A percentile compares a stretch with the other conserved stretches of the same genome.
Evolutionary conservation across 2,113 vertebrate genomes (phyloP).

Genomic region (Saimiri boliviensis): DNA sequence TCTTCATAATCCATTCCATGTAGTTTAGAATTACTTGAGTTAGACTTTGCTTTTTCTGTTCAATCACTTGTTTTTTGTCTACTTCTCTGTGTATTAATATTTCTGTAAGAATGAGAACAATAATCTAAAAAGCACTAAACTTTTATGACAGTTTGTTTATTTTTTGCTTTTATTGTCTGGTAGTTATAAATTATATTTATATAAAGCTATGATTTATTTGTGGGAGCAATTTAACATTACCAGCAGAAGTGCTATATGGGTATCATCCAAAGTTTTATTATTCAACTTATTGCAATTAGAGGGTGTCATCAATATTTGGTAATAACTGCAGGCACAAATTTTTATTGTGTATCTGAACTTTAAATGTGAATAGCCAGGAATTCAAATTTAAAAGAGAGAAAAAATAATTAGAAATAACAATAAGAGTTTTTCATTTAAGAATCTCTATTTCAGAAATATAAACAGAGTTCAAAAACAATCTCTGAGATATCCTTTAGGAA

Average conservation of each 20-base stretch:
- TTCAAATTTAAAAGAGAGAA: background rate
- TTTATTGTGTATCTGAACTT: background rate
- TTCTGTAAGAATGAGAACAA: background rate
- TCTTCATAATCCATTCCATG: background rate
- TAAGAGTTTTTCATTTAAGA: background rate
- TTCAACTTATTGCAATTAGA: background rate
- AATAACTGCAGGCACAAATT: background rate
- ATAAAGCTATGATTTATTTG: background rate
- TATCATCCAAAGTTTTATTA: background rate
- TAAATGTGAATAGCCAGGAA: background rate
- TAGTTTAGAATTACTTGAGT: background rate
- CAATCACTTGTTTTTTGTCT: background rate
- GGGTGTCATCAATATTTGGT: background rate
- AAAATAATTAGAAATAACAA: background rate
- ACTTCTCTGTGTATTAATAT: background rate
- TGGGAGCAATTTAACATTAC: background rate
- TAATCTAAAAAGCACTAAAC: background rate
- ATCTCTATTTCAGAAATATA: background rate
- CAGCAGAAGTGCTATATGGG: background rate
- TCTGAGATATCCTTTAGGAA: background rate
- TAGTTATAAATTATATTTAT: background rate
- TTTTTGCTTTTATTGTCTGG: background rate
- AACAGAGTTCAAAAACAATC: background rate
- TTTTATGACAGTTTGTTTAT: background rate
- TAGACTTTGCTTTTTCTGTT: background rate